These are phyloP conservation scores for Polylopha cassiicola DNA, from an alignment of 2,888 invertebrate genomes.

Conservation along the genomic window DNA sequence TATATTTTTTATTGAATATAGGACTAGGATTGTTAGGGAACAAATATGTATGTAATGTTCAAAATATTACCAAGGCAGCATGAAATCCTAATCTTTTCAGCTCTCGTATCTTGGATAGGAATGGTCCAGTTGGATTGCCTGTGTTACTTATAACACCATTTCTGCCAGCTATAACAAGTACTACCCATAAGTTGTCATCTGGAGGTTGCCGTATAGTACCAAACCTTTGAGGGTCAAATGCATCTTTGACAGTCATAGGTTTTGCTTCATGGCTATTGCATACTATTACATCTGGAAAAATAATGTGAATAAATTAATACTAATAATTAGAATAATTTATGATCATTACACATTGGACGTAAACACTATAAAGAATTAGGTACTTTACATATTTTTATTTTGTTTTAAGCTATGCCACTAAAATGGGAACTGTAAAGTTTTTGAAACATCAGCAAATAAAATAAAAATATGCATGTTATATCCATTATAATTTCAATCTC, in stretches of 20 bases:
- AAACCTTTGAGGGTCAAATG: conserved; percentile 67
- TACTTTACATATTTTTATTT: too few species aligned
- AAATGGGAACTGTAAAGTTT: too few species aligned
- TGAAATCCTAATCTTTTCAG: conserved; percentile 78
- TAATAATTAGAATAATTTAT: conserved; percentile 5
- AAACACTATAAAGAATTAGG: too few species aligned
- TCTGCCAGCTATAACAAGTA: conserved; percentile 78
- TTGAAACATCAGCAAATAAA: not conserved
- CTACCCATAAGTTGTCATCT: conserved; percentile 70
- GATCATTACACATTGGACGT: too few species aligned
- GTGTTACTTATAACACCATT: conserved; percentile 77
- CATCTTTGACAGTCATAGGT: conserved; percentile 62
- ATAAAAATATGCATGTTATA: conserved; percentile 1
- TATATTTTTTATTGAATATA: too few species aligned
- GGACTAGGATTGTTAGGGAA: too few species aligned
- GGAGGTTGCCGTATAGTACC: conserved; percentile 58
- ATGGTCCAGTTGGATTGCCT: conserved; percentile 73
- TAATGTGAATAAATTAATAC: conserved; percentile 4
- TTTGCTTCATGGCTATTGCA: conserved; percentile 73
- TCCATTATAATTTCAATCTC: too few species aligned
- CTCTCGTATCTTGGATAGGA: conserved; percentile 80
- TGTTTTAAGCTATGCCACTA: too few species aligned
- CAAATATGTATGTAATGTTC: too few species aligned
- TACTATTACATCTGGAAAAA: conserved; percentile 76
- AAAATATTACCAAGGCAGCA: conserved; percentile 71